phyloP scores from a whole-genome alignment of 2,113 vertebrate genomes.

The Phoenicopterus ruber region DNA sequence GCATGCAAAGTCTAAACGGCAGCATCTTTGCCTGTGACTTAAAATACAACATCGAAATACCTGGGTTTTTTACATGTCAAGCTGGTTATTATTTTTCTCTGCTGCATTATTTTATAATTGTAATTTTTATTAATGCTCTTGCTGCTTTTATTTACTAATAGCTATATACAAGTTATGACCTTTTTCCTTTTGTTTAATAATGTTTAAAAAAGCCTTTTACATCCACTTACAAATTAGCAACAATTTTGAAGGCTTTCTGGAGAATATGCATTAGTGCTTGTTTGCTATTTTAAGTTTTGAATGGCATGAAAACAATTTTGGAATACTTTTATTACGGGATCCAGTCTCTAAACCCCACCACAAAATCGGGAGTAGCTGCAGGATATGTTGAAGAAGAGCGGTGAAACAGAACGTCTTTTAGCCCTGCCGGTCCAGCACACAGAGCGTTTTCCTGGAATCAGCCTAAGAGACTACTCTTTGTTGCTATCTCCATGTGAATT shows the following conservation, averaged over 20 bases:
- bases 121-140: background rate
- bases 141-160: background rate
- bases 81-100: background rate
- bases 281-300: background rate
- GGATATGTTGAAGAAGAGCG: background rate
- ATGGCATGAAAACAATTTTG: background rate
- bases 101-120: background rate
- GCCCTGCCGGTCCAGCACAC: background rate
- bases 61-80: background rate
- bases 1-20: background rate
- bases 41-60: background rate
- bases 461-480: background rate
- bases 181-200: background rate
- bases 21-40: constrained; percentile 12
- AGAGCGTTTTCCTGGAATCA: background rate
- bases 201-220: background rate
- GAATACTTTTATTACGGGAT: background rate
- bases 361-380: background rate
- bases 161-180: background rate
- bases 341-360: background rate
- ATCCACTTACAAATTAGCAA: background rate
- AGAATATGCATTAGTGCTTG: background rate
- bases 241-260: background rate
- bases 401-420: background rate
- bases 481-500: background rate